phyloP scores from a whole-genome alignment of 1,140 invertebrate genomes.

The Brachionus plicatilis region DNA sequence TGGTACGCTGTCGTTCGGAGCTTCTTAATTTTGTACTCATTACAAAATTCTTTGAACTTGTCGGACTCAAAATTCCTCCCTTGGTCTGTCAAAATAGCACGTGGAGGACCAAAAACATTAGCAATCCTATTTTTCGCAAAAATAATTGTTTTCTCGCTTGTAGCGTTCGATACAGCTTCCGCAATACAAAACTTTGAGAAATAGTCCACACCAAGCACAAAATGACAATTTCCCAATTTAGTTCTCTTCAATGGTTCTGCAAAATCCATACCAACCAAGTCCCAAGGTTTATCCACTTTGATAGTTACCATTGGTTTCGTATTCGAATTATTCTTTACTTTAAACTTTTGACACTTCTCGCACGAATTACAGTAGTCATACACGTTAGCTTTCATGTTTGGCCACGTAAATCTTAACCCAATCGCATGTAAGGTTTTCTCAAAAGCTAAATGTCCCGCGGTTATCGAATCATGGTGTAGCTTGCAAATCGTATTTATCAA shows the following conservation, averaged over 20 bases:
- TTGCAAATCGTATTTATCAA: background rate
- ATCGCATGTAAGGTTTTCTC: background rate
- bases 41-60: conserved; percentile 41
- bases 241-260: background rate
- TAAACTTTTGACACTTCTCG: background rate
- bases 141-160: background rate
- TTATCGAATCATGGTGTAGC: background rate
- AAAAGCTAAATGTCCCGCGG: conserved; percentile 1
- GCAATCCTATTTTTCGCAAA: background rate
- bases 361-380: background rate
- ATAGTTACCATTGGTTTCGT: background rate
- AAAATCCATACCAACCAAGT: background rate
- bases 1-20: conserved; percentile 46
- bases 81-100: conserved; percentile 29
- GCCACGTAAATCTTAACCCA: background rate
- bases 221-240: background rate
- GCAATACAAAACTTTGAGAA: background rate
- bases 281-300: background rate
- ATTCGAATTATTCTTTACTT: background rate
- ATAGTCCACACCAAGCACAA: background rate
- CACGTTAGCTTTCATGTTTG: background rate
- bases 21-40: background rate
- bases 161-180: background rate
- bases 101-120: conserved; percentile 10
- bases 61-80: conserved; percentile 42